Evolutionary conservation across 2,888 invertebrate species (phyloP).

Genomic region (Lobophora halterata): DNA sequence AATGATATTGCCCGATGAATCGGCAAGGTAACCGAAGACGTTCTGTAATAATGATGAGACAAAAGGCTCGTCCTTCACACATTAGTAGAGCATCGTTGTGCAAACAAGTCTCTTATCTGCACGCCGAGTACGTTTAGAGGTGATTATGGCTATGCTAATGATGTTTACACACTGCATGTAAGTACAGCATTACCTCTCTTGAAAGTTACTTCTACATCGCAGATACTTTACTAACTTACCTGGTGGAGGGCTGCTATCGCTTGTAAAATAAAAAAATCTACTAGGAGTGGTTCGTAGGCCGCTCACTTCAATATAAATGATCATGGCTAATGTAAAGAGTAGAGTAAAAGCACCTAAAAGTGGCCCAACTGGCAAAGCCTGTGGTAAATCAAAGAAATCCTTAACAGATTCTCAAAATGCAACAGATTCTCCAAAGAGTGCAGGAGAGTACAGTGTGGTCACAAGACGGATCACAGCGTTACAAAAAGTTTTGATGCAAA

Average conservation of each 20-base stretch:
- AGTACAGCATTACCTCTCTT: slow-evolving; percentile 51
- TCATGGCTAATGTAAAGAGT: slow-evolving; percentile 71
- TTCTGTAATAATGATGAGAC: slow-evolving; percentile 56
- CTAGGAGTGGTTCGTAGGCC: slow-evolving; percentile 36
- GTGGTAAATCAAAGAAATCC: slow-evolving; percentile 52
- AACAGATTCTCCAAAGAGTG: slow-evolving; percentile 31
- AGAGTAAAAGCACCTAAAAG: slow-evolving; percentile 58
- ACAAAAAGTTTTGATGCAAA: slow-evolving; percentile 44
- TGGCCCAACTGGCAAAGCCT: slow-evolving; percentile 44
- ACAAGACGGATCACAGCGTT: slow-evolving; percentile 41
- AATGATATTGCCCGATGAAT: slow-evolving; percentile 38
- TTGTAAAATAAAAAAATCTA: slow-evolving; percentile 40
- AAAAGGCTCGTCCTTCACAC: slow-evolving; percentile 78
- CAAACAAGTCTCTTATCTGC: slow-evolving; percentile 71
- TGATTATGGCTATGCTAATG: slow-evolving; percentile 71
- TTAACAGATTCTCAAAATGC: slow-evolving; percentile 47
- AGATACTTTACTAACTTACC: slow-evolving; percentile 52
- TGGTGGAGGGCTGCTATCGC: slow-evolving; percentile 67
- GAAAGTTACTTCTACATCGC: slow-evolving; percentile 44
- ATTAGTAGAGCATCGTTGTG: slow-evolving; percentile 70
- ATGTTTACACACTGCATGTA: slow-evolving; percentile 66
- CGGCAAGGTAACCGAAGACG: slow-evolving; percentile 69
- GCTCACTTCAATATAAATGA: slow-evolving; percentile 55
- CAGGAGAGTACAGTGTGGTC: slow-evolving; percentile 31
- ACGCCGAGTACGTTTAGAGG: slow-evolving; percentile 63